Conservation (phyloP, 2,797 vertebrate genomes). For the Capromys pilorides region DNA sequence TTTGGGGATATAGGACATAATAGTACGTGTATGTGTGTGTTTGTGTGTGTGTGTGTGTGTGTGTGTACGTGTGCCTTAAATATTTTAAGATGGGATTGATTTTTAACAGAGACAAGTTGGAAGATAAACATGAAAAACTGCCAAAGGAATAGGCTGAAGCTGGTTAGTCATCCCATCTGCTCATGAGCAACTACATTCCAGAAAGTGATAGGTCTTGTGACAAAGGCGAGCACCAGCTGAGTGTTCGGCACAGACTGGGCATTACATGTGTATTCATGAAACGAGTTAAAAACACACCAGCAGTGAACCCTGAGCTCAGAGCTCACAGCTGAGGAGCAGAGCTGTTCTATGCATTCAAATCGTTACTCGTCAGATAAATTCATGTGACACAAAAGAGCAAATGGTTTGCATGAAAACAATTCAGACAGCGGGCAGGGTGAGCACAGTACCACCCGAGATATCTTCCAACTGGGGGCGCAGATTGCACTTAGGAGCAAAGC, state of each 20-base stretch:
- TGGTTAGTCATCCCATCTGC: neutral
- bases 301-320: neutral
- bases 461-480: neutral
- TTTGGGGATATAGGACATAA: neutral
- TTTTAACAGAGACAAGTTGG: neutral
- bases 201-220: neutral
- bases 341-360: neutral
- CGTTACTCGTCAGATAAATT: neutral
- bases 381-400: neutral
- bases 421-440: too few species aligned
- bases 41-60: neutral
- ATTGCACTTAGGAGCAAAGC: neutral
- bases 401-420: neutral
- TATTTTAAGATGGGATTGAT: neutral
- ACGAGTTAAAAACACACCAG: conserved; percentile 12
- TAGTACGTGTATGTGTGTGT: fast-evolving
- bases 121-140: neutral
- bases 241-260: neutral
- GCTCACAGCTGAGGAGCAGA: neutral
- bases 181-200: neutral
- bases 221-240: neutral
- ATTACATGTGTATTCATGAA: neutral
- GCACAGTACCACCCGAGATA: neutral
- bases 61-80: neutral
- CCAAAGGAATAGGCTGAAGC: neutral